These are phyloP conservation scores for Serinus canaria DNA, from an alignment of 2,113 vertebrate genomes.

Conservation along the genomic window DNA sequence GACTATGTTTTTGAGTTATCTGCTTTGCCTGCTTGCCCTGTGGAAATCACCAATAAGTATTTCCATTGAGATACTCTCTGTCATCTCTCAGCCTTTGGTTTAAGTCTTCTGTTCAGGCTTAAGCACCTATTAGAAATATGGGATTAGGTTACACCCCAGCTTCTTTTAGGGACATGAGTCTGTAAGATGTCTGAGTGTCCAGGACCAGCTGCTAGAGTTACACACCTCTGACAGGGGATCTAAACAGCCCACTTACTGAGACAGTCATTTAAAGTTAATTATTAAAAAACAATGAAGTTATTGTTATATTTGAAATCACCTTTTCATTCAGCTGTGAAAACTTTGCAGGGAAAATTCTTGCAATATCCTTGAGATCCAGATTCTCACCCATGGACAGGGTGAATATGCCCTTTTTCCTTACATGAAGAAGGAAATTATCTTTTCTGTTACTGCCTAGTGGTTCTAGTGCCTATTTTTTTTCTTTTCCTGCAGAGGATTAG, in stretches of 20 bases:
- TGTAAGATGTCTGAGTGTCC: neutral
- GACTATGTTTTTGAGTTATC: neutral
- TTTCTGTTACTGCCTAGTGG: neutral
- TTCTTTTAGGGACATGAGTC: neutral
- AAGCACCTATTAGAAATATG: neutral
- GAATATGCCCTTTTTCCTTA: neutral
- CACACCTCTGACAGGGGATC: neutral
- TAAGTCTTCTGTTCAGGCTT: neutral
- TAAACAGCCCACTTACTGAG: neutral
- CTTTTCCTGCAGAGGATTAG: neutral
- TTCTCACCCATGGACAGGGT: neutral
- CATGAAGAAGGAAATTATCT: neutral
- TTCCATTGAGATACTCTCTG: neutral
- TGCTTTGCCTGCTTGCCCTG: neutral
- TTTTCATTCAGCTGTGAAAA: neutral
- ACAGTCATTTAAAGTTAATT: neutral
- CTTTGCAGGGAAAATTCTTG: neutral
- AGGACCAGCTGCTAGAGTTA: neutral
- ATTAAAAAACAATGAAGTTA: neutral
- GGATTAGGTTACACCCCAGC: neutral
- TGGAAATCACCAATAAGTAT: neutral
- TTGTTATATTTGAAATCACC: neutral
- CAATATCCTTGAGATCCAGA: neutral
- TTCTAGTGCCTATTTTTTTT: neutral
- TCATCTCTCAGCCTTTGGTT: neutral